These are phyloP conservation scores for Poecilus cupreus DNA, from an alignment of 2,888 invertebrate genomes.

Conservation along the genomic window DNA sequence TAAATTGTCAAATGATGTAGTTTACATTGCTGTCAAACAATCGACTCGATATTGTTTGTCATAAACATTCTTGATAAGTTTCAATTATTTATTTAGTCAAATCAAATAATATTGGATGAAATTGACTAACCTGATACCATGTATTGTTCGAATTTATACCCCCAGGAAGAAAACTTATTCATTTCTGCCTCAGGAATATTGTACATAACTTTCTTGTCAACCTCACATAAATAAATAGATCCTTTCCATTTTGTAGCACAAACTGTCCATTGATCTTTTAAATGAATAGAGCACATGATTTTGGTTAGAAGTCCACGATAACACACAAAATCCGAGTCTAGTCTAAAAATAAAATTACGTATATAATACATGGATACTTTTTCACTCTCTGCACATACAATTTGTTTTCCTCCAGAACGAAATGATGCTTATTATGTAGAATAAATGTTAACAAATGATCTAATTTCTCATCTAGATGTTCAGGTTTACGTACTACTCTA, in stretches of 20 bases:
- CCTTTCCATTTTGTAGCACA: conserved; percentile 51
- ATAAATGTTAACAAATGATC: conserved; percentile 42
- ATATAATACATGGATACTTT: too few relatives aligned
- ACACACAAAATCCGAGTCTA: conserved; percentile 49
- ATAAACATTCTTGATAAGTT: too few relatives aligned
- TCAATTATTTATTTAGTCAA: too few relatives aligned
- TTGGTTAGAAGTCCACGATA: conserved; percentile 49
- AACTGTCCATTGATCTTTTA: conserved; percentile 42
- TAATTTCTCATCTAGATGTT: conserved; percentile 34
- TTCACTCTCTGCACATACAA: too few relatives aligned
- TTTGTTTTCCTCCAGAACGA: background rate
- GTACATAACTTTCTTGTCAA: background rate
- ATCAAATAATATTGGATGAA: too few relatives aligned
- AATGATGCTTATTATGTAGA: background rate
- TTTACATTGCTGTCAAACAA: too few relatives aligned
- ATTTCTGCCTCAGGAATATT: conserved; percentile 21
- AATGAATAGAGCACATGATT: conserved; percentile 50
- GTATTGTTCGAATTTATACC: conserved; percentile 55
- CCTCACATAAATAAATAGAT: conserved; percentile 46
- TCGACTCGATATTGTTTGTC: too few relatives aligned
- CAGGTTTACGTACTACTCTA: conserved; percentile 34
- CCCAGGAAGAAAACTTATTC: conserved; percentile 54
- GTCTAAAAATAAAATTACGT: conserved; percentile 6
- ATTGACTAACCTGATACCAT: conserved; percentile 55
- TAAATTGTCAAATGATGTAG: too few relatives aligned